Base-by-base conservation (phyloP, 2,888 invertebrate species). In the Diarsia mendica region DNA sequence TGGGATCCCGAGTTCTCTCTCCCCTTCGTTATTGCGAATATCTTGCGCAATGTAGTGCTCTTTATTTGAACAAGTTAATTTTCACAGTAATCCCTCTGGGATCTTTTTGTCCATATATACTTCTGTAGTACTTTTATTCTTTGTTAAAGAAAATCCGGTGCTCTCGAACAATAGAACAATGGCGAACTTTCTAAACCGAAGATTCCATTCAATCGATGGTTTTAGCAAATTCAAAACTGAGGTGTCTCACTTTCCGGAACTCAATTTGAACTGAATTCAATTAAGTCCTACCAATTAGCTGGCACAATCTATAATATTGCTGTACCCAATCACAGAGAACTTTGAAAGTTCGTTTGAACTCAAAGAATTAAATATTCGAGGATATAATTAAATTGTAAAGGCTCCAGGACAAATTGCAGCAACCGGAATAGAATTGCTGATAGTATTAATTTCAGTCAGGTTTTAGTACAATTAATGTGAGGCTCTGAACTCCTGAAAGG, bases 361-460 rank as follows among this genome's bases (percentile, higher is more conserved):
- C 84, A 85, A 89, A 86, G 84, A 89, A 90, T 93, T 88, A 89
- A 92, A 92, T 91, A 89, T 90, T 89, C 85, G 78, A 82, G 86
- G 85, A 85, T 90, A 87, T 93, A 92, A 94, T 94, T 91, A 91
- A 94, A 93, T 92, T 92, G 91, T 89, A 89, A 92, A 91, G 91
- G 90, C 89, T 91, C 74, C 89, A 88, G 90, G 91, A 93, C 91
- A 92, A 93, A 93, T 94, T 91, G 91, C 88, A 89, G 88, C 86
- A 88, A 86, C 86, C 85, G 87, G 83, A 82, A 82, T 86, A 78
- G 83, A 90, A 92, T 89, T 80, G 85, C 85, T 89, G 88, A 89
- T 90, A 88, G 91, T 91, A 92, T 94, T 93, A 91, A 94, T 94
- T 94, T 91, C 85, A 89, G 89, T 87, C 89, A 91, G 90, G 89